Evolutionary conservation across 1,140 invertebrate species (phyloP), one percentile per base, ranked within the genome.

Genomic region (Neuroterus valhalla): DNA sequence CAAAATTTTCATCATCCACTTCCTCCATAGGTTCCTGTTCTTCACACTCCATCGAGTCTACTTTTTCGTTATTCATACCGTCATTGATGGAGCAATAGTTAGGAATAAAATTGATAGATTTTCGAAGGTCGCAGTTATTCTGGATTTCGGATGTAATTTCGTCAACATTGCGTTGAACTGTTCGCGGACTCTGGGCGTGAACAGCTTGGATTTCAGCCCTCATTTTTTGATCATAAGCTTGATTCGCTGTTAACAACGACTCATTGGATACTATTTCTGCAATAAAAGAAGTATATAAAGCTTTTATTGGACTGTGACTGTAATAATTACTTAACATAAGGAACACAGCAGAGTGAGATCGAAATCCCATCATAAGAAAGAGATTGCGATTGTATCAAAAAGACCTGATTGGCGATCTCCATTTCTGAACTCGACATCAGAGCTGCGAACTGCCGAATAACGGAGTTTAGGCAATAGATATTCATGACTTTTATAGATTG

Each of bases 91-190:
- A 67, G 11, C 45, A 45, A 15, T 81, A 73, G 11, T 62, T 31
- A 12, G 67, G 70, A 45, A 85, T 85, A 50, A 90, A 85, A 38
- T 77, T 89, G 10, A 90, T 86, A 1, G 89, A 84, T 66, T 87
- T 88, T 14, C 86, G 82, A 17, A 90, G 70, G 79, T 90, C 89
- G 21, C 88, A 90, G 71, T 87, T 89, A 72, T 85, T 90, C 72
- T 89, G 86, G 11, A 90, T 90, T 6, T 90, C 89, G 0, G 86
- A 88, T 1, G 88, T 90, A 43, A 90, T 90, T 73, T 90, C 85
- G 76, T 90, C 89, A 5, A 90, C 88, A 67, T 89, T 89, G 15
- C 88, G 86, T 71, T 90, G 89, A 3, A 90, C 86, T 0, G 89
- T 90, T 31, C 89, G 84, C 3, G 89, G 89, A 81, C 89, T 90